Base-by-base conservation (phyloP, 2,113 vertebrate species). In the Sminthopsis crassicaudata region DNA sequence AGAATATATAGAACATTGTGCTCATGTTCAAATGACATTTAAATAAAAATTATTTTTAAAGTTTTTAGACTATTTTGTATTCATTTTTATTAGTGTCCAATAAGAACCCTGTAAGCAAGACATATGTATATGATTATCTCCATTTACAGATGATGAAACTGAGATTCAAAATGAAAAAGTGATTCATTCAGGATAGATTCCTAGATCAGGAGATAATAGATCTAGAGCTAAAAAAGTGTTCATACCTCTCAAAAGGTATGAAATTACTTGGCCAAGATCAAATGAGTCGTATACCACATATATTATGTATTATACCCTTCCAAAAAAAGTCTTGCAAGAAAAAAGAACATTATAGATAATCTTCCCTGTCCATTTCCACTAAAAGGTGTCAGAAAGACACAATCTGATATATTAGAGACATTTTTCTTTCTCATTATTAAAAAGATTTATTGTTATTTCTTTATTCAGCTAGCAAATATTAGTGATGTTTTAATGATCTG, bases 391-490 rank as follows among this genome's bases (percentile, higher is more conserved):
- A 89, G 24, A 92, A 46, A 3, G 0, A n/a, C 53, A 51, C 27
- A 91, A 25, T 26, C 90, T 96, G 93, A 88, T 92, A 12, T 1
- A 51, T 93, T 96, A 90, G 24, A 91, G 97, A 90, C 2, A 51
- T 96, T 96, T 94, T n/a, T 91, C 27, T 96, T 2, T 27, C 46
- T 50, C 95, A 27, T 50, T 90, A 93, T 54, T 36, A 1, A 23
- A 92, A 97, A 97, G 60, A 95, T 97, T 98, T 96, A 92, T 91
- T 54, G n/a, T 91, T 90, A 90, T 42, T 96, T 95, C 50, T 96
- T 26, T 95, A 9, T 97, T 97, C 91, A 93, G 26, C 76, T 54
- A 95, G 91, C 42, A 96, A 92, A 95, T 54, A 52, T 36, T 93
- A 60, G 50, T 96, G n/a, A 94, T 91, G 93, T 94, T 89, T 53